These are phyloP conservation scores for Apodemia hepburni DNA, from an alignment of 2,888 invertebrate species.

Conservation along the genomic window DNA sequence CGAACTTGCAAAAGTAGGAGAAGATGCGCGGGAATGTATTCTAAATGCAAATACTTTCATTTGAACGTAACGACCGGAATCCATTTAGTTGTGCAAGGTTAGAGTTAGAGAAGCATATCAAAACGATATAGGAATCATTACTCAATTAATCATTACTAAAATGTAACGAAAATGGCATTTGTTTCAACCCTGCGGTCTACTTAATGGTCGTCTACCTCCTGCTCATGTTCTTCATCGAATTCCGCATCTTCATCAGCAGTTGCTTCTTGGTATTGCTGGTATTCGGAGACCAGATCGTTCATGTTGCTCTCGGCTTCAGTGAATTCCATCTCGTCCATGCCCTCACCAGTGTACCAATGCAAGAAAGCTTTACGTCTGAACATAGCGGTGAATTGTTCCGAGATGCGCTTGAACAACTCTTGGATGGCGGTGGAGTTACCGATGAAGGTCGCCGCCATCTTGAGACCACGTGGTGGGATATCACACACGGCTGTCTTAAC, in stretches of 20 bases:
- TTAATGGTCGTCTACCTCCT: conserved; percentile 82
- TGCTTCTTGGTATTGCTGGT: conserved; percentile 96
- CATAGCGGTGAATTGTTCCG: conserved; percentile 94
- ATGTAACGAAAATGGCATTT: conserved; percentile 73
- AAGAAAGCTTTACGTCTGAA: conserved; percentile 96
- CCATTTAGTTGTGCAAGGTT: conserved; percentile 72
- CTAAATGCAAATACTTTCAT: conserved; percentile 51
- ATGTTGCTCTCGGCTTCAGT: conserved; percentile 97
- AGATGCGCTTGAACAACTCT: conserved; percentile 94
- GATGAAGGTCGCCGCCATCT: conserved; percentile 45
- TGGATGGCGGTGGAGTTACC: conserved; percentile 96
- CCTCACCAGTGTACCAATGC: conserved; percentile 97
- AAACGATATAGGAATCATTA: conserved; percentile 69
- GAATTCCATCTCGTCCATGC: conserved; percentile 96
- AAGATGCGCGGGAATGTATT: conserved; percentile 61
- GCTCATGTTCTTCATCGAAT: conserved; percentile 88
- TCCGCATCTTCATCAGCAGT: conserved; percentile 90
- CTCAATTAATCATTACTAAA: conserved; percentile 48
- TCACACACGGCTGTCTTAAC: too few species aligned
- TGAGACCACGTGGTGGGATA: too few species aligned
- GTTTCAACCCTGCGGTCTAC: conserved; percentile 42
- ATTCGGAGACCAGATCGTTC: conserved; percentile 96
- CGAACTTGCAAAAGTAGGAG: conserved; percentile 52
- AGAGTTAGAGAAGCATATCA: conserved; percentile 74
- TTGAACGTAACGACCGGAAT: conserved; percentile 51